Percentiles rank a stretch among this genome's conserved stretches.
These are phyloP conservation scores for Branchinecta lynchi DNA, from an alignment of 1,140 invertebrate species.

Conservation along the genomic window DNA sequence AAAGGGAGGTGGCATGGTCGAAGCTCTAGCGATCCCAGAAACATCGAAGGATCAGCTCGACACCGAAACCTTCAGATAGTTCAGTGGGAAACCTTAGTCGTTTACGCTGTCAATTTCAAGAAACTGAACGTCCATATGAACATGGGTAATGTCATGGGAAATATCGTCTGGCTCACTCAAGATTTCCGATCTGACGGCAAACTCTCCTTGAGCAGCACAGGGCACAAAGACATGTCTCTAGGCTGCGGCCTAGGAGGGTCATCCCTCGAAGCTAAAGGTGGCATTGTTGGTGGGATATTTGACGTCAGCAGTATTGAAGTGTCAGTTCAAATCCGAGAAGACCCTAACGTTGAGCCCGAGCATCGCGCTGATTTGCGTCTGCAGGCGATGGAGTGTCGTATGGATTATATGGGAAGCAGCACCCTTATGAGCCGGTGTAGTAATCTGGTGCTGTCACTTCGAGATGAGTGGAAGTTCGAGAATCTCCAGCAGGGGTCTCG, in stretches of 20 bases:
- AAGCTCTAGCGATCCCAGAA: not conserved
- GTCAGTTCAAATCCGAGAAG: constrained; percentile 69
- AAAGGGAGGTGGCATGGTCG: not conserved
- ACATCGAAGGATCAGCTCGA: constrained; percentile 11
- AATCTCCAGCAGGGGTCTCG: constrained; percentile 24
- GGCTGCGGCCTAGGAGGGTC: constrained; percentile 75
- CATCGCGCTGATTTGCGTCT: constrained; percentile 71
- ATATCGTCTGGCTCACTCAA: constrained; percentile 83
- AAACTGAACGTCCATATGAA: constrained; percentile 93
- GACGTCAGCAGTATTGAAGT: constrained; percentile 77
- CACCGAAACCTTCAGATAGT: constrained; percentile 16
- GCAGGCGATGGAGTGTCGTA: constrained; percentile 63
- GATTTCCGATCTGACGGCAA: constrained; percentile 77
- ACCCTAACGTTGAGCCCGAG: constrained; percentile 71
- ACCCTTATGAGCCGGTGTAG: constrained; percentile 80
- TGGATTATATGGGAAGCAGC: constrained; percentile 89
- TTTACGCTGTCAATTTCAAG: constrained; percentile 90
- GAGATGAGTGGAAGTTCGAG: constrained; percentile 63
- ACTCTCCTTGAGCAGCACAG: constrained; percentile 80
- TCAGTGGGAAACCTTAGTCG: constrained; percentile 79
- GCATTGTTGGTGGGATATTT: constrained; percentile 87
- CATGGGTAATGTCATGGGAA: constrained; percentile 98
- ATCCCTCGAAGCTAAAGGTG: constrained; percentile 79
- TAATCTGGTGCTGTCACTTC: constrained; percentile 46
- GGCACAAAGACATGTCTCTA: constrained; percentile 83